Evolutionary conservation across 2,888 invertebrate genomes (phyloP), one percentile per base, ranked within the genome.

Genomic region (Himalopsyche tibetana): DNA sequence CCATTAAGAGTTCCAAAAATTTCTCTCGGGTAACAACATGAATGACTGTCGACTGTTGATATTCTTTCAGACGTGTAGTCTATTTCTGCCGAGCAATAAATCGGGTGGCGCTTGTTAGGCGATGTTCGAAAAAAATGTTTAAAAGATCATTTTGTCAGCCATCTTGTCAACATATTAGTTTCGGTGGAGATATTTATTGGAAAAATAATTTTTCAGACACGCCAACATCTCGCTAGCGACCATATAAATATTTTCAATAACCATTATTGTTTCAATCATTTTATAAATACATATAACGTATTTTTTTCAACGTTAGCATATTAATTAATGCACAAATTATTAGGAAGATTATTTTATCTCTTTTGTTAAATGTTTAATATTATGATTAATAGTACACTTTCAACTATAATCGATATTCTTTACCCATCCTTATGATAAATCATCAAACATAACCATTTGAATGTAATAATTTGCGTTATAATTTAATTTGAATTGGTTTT

Each of bases 71-170:
- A 36, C 74, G 74, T 74, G 74, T 74, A 74, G 74, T 74, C 74
- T 74, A 74, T 74, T 74, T 74, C 74, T 15, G 74, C 74, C 74
- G 38, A 15, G 28, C 74, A 74, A 74, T 74, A 74, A 74, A 74
- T 74, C 74, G 74, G 36, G 74, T 74, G 74, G 74, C 74, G 74
- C 74, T 74, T 74, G 74, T 74, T 74, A 74, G 74, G 36, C 36
- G 74, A 74, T 38, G 74, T 74, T 74, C 28, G 36, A 74, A 74
- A 51, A 51, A 74, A 74, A 74, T 74, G 74, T 74, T 74, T 74
- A 74, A 74, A 74, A 74, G 74, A 74, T 74, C 74, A 74, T 74
- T 74, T 74, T 74, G 74, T 74, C 74, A 74, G 74, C 74, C 74
- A 36, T 36, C 74, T 74, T 74, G 74, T 74, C 74, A 74, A 74